Evolutionary conservation across 1,140 invertebrate species (phyloP).

Genomic region (Aradophagus sp.): DNA sequence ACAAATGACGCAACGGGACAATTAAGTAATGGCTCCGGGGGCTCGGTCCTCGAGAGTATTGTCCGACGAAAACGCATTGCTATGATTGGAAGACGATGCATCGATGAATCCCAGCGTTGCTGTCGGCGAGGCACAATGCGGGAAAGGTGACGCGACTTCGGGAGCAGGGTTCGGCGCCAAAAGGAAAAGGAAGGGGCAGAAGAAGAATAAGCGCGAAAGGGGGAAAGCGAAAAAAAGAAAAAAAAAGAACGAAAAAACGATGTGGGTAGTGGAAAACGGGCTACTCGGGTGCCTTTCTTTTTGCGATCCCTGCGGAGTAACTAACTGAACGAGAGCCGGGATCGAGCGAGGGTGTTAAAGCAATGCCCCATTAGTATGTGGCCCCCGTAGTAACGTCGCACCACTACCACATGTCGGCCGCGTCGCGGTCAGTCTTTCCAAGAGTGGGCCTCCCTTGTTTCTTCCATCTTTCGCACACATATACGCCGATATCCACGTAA

Average conservation of each 20-base stretch:
- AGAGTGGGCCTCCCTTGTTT: constrained; percentile 50
- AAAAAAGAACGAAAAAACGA: constrained; percentile 13
- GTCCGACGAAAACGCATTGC: constrained; percentile 18
- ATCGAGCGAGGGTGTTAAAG: constrained; percentile 73
- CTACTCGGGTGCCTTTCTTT: constrained; percentile 44
- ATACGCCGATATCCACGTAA: constrained; percentile 38
- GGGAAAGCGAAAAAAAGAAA: constrained; percentile 1
- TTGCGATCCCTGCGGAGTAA: constrained; percentile 66
- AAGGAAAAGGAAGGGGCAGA: not conserved
- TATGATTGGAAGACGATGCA: constrained; percentile 20
- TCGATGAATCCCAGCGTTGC: constrained; percentile 22
- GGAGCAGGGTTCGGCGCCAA: not conserved
- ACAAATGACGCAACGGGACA: constrained; percentile 25
- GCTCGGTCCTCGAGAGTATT: constrained; percentile 24
- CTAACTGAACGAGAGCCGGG: constrained; percentile 71
- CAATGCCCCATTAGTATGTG: constrained; percentile 75
- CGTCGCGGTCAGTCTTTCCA: constrained; percentile 61
- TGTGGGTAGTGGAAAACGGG: constrained; percentile 28
- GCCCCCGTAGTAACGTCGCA: constrained; percentile 66
- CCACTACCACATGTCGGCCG: constrained; percentile 67
- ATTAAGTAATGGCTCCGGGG: constrained; percentile 32
- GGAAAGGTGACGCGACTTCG: constrained; percentile 2
- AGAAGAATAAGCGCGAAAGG: not conserved
- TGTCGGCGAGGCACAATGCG: constrained; percentile 4
- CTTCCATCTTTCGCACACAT: constrained; percentile 34